Evolutionary conservation across 2,888 invertebrate species (phyloP).

Genomic region (Eristalis tenax): DNA sequence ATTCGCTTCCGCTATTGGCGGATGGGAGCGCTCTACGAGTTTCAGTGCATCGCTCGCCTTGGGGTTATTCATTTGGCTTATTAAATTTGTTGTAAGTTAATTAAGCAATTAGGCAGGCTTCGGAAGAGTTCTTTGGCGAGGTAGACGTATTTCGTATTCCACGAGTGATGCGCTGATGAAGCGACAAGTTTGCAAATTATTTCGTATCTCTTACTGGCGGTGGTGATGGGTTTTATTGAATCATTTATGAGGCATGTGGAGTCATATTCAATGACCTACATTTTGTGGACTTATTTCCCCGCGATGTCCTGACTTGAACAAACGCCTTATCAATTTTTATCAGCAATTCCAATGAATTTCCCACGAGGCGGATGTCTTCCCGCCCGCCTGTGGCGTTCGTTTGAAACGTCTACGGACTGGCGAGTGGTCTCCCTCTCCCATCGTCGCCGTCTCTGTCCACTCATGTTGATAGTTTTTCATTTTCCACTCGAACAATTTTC

Average conservation of each 20-base stretch:
- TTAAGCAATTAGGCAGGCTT: constrained; percentile 41
- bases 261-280: too few species aligned
- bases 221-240: background rate
- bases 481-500: background rate
- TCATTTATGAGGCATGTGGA: background rate
- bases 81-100: constrained; percentile 48
- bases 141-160: background rate
- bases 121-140: constrained; percentile 18
- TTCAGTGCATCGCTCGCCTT: constrained; percentile 24
- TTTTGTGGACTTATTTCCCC: too few species aligned
- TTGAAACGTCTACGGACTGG: background rate
- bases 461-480: background rate
- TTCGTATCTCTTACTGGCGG: background rate
- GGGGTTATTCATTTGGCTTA: constrained; percentile 46
- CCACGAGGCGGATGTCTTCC: background rate
- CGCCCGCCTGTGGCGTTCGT: too few species aligned
- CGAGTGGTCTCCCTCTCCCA: background rate
- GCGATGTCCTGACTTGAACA: background rate
- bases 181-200: background rate
- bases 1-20: constrained; percentile 7
- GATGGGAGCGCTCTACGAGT: constrained; percentile 5
- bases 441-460: background rate
- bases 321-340: background rate
- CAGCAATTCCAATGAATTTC: background rate
- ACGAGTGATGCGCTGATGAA: background rate